These are phyloP conservation scores for Yponomeuta sedellus DNA, from an alignment of 2,888 invertebrate species.

Conservation along the genomic window DNA sequence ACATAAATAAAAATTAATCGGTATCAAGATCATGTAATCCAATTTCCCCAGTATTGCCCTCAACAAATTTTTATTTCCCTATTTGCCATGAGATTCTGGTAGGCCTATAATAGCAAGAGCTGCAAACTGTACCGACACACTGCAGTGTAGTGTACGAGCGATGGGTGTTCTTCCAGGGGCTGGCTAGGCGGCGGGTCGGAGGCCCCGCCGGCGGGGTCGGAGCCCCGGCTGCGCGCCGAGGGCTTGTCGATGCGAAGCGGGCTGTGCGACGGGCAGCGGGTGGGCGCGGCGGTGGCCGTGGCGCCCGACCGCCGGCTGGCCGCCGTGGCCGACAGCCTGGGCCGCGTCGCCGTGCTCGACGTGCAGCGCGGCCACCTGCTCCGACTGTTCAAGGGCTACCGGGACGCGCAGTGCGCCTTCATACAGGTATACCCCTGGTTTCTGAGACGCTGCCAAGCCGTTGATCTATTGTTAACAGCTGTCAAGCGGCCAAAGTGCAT, in stretches of 20 bases:
- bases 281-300: slow-evolving; percentile 83
- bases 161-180: slow-evolving; percentile 52
- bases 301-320: slow-evolving; percentile 89
- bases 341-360: slow-evolving; percentile 92
- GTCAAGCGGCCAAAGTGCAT: too few relatives aligned
- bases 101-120: too few relatives aligned
- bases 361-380: slow-evolving; percentile 86
- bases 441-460: too few relatives aligned
- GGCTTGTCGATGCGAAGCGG: slow-evolving; percentile 87
- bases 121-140: too few relatives aligned
- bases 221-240: slow-evolving; percentile 79
- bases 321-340: slow-evolving; percentile 89
- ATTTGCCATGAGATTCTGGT: too few relatives aligned
- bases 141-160: too few relatives aligned
- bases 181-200: slow-evolving; percentile 61
- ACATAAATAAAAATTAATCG: too few relatives aligned
- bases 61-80: too few relatives aligned
- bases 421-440: slow-evolving; percentile 77
- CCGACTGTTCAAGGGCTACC: slow-evolving; percentile 95
- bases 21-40: too few relatives aligned
- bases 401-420: slow-evolving; percentile 97
- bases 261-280: slow-evolving; percentile 86
- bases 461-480: too few relatives aligned
- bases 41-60: too few relatives aligned
- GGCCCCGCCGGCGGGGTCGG: slow-evolving; percentile 41